Conservation (phyloP, 1,140 invertebrate species). For the Aphis craccivora region DNA sequence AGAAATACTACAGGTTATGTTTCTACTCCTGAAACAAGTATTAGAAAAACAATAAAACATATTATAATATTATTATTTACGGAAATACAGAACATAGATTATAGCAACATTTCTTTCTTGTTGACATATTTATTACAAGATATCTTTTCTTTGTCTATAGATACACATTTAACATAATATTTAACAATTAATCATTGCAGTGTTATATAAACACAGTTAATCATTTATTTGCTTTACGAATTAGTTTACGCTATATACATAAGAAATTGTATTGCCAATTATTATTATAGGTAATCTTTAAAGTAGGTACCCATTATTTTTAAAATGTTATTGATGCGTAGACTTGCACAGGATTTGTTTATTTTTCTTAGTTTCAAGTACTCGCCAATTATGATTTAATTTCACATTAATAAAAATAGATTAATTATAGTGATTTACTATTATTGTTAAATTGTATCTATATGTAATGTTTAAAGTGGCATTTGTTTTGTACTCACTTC, state of each 20-base stretch:
- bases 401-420: neutral
- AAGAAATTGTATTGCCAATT: neutral
- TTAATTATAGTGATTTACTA: neutral
- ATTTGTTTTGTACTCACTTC: slow-evolving; percentile 59
- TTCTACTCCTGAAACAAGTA: slow-evolving; percentile 38
- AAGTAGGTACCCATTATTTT: neutral
- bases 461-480: neutral
- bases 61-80: neutral
- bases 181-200: neutral
- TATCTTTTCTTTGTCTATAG: neutral
- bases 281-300: neutral
- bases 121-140: neutral
- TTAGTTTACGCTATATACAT: neutral
- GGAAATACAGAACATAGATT: neutral
- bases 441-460: neutral
- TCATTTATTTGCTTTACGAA: neutral
- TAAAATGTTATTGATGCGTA: neutral
- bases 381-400: neutral
- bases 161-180: neutral
- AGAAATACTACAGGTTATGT: slow-evolving; percentile 48
- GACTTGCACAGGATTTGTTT: neutral
- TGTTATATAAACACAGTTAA: neutral
- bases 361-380: neutral
- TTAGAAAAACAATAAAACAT: neutral
- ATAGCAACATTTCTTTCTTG: neutral